Evolutionary conservation across 2,797 vertebrate genomes (phyloP).

Genomic region (Clamator glandarius): DNA sequence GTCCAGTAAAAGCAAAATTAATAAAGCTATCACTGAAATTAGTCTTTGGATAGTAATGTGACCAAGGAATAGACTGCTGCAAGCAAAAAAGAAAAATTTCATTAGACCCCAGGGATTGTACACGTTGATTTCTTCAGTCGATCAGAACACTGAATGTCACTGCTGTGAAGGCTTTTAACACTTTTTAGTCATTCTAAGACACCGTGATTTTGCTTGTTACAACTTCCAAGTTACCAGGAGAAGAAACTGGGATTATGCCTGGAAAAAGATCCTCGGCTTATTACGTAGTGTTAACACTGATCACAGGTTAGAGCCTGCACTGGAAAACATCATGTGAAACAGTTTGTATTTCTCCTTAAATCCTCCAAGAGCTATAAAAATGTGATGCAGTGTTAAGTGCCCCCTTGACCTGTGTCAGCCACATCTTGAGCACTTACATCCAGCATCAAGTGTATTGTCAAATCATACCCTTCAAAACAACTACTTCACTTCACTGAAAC

Average conservation of each 20-base stretch:
- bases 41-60: neutral
- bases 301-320: neutral
- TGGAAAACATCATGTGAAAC: neutral
- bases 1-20: neutral
- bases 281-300: neutral
- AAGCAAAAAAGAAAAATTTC: neutral
- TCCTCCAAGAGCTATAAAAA: neutral
- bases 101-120: neutral
- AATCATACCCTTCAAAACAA: neutral
- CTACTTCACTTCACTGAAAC: neutral
- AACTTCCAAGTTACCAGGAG: neutral
- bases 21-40: conserved; percentile 9
- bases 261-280: neutral
- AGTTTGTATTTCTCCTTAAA: neutral
- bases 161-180: neutral
- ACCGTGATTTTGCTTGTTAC: neutral
- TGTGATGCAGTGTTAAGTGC: neutral
- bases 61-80: neutral
- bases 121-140: neutral
- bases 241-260: neutral
- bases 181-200: neutral
- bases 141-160: neutral
- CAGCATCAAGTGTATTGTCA: neutral
- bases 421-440: neutral
- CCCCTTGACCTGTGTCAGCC: neutral